Evolutionary conservation across 1,140 invertebrate genomes (phyloP).

Genomic region (Orchesella cincta): DNA sequence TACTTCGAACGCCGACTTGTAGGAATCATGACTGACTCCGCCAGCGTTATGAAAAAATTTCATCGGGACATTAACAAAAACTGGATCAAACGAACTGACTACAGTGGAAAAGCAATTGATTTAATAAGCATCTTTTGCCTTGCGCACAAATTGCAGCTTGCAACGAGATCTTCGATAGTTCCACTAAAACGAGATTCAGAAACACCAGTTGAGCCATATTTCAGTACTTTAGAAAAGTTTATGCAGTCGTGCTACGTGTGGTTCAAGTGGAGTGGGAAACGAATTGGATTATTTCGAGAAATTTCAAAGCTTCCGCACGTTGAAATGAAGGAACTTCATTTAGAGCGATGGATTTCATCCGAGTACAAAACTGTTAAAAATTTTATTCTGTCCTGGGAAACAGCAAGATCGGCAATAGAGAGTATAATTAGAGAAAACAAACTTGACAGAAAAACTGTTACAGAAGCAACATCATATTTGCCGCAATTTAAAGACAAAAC

Average conservation of each 20-base stretch:
- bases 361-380: background rate
- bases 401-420: background rate
- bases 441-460: background rate
- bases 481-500: background rate
- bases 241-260: background rate
- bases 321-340: background rate
- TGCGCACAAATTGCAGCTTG: background rate
- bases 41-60: background rate
- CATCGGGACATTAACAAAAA: background rate
- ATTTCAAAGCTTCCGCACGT: background rate
- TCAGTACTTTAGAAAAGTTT: background rate
- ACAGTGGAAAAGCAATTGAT: no score
- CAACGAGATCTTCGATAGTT: background rate
- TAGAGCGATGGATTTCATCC: background rate
- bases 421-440: background rate
- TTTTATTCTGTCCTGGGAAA: background rate
- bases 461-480: background rate
- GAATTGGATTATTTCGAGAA: background rate
- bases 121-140: background rate
- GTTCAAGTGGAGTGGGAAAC: background rate
- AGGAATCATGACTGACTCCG: background rate
- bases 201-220: background rate
- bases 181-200: background rate
- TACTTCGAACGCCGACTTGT: background rate
- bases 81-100: no score